phyloP scores from a whole-genome alignment of 1,140 invertebrate genomes.

The Agraylea sexmaculata region DNA sequence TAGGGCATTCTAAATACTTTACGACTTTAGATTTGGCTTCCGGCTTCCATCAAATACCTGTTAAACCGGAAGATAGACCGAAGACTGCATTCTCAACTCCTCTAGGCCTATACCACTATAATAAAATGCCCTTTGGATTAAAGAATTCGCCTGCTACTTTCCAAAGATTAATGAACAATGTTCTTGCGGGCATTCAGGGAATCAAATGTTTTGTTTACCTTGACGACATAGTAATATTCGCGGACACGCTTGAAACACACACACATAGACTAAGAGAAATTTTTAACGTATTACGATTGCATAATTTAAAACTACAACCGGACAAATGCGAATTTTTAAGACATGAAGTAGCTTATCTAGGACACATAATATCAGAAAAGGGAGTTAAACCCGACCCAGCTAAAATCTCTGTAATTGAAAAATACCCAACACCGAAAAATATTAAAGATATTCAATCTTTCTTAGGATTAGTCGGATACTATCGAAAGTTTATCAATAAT shows the following conservation, averaged over 20 bases:
- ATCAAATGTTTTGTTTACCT: constrained; percentile 27
- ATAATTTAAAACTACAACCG: constrained; percentile 30
- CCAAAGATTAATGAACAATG: constrained; percentile 24
- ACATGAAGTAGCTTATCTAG: constrained; percentile 33
- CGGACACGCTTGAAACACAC: constrained; percentile 24
- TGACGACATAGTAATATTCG: constrained; percentile 29
- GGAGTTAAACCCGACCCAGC: constrained; percentile 32
- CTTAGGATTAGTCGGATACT: constrained; percentile 33
- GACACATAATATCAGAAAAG: constrained; percentile 28
- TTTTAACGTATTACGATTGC: constrained; percentile 26
- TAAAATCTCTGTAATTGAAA: constrained; percentile 28
- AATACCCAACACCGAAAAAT: constrained; percentile 31
- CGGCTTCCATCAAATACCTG: constrained; percentile 40
- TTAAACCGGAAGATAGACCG: constrained; percentile 25
- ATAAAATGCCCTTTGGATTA: constrained; percentile 31
- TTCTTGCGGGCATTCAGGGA: constrained; percentile 22
- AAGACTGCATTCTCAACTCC: constrained; percentile 38
- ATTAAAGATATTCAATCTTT: constrained; percentile 31
- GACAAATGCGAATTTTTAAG: constrained; percentile 29
- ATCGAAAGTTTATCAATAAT: constrained; percentile 30
- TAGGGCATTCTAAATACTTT: constrained; percentile 35
- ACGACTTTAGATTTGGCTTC: constrained; percentile 35
- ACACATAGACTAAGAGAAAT: constrained; percentile 22
- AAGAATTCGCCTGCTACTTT: constrained; percentile 24
- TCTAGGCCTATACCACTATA: constrained; percentile 25